Conservation (phyloP, 2,888 invertebrate species). For the Sphecodes monilicornis region DNA sequence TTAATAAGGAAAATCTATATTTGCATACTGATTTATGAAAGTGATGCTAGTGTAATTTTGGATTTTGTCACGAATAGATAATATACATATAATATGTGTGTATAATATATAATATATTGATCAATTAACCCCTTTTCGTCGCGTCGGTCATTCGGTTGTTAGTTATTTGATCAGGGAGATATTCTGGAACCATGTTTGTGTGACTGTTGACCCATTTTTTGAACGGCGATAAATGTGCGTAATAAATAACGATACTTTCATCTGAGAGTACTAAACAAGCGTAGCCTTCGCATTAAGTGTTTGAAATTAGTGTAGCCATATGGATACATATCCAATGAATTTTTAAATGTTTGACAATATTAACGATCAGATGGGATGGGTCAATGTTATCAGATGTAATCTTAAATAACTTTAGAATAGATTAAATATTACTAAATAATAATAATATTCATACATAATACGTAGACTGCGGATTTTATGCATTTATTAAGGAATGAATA, state of each 20-base stretch:
- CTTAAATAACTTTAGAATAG: background rate
- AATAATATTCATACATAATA: background rate
- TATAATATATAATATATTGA: background rate
- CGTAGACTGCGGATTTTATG: too few species aligned
- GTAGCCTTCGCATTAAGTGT: background rate
- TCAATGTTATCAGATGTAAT: background rate
- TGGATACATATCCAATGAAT: background rate
- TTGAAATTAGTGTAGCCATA: background rate
- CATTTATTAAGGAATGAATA: too few species aligned
- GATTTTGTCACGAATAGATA: background rate
- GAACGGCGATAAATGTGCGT: slow-evolving; percentile 10
- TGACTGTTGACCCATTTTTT: slow-evolving; percentile 31
- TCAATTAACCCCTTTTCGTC: slow-evolving; percentile 2
- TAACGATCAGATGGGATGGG: background rate
- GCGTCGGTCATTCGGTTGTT: slow-evolving; percentile 11
- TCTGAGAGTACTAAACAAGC: background rate
- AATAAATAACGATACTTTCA: background rate
- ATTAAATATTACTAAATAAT: background rate
- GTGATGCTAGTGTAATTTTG: too few species aligned
- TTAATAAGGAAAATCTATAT: background rate
- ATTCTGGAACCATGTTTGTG: slow-evolving; percentile 23
- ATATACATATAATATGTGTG: too few species aligned
- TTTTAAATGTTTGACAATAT: background rate
- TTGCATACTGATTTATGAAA: too few species aligned
- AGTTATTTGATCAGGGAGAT: background rate